Evolutionary conservation across 2,797 vertebrate genomes (phyloP).

Genomic region (Iguana delicatissima): DNA sequence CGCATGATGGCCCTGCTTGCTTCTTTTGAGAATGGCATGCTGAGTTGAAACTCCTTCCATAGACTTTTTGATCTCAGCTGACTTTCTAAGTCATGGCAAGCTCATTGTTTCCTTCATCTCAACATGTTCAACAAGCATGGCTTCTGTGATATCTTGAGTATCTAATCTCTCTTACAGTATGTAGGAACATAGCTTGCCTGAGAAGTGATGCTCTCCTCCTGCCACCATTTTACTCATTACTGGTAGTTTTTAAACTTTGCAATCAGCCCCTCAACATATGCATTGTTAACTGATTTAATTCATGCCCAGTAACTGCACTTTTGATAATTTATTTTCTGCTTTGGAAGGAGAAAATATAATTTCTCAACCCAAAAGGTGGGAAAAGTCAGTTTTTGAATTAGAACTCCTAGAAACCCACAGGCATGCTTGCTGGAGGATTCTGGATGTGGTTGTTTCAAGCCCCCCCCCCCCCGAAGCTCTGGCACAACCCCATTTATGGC

Average conservation of each 20-base stretch:
- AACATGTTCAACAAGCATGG: not conserved
- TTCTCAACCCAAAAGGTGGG: not conserved
- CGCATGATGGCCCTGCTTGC: not conserved
- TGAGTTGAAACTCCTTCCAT: not conserved
- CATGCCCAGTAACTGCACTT: not conserved
- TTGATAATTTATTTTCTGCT: not conserved
- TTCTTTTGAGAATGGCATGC: constrained; percentile 1
- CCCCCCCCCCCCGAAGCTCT: too few species aligned
- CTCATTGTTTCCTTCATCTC: not conserved
- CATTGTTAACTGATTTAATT: not conserved
- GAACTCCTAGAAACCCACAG: too few species aligned
- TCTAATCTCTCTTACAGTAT: not conserved
- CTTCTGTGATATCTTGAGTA: not conserved
- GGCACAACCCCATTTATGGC: not conserved
- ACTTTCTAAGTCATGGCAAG: not conserved
- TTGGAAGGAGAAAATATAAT: not conserved
- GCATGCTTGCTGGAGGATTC: too few species aligned
- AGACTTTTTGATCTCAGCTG: constrained; percentile 15
- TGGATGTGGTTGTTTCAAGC: too few species aligned
- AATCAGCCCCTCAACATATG: not conserved
- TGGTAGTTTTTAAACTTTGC: not conserved
- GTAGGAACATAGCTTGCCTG: not conserved
- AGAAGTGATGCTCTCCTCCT: not conserved
- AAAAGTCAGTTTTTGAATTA: not conserved
- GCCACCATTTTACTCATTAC: not conserved